phyloP scores from a whole-genome alignment of 2,113 vertebrate species.

The Pyxicephalus adspersus region DNA sequence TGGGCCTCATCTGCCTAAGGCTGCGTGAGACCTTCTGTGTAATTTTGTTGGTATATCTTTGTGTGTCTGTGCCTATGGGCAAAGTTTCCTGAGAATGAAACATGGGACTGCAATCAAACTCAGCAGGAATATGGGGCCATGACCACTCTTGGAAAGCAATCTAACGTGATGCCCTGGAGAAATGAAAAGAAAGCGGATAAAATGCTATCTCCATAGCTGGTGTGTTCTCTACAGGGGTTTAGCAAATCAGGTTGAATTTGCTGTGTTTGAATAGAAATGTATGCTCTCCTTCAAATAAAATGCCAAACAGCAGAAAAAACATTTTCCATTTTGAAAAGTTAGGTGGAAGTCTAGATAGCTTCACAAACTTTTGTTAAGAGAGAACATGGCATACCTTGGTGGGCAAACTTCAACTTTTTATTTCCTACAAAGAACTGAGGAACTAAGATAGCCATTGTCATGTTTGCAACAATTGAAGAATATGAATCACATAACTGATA shows the following conservation, averaged over 20 bases:
- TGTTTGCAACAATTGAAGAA: too few relatives aligned
- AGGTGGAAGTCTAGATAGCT: conserved; percentile 19
- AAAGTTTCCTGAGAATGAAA: conserved; percentile 65
- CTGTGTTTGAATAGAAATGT: conserved; percentile 61
- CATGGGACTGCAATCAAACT: conserved; percentile 61
- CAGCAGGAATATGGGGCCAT: conserved; percentile 61
- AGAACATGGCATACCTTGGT: neutral
- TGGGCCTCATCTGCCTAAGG: conserved; percentile 63
- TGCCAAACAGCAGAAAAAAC: conserved; percentile 57
- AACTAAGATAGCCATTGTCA: too few relatives aligned
- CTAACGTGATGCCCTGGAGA: conserved; percentile 64
- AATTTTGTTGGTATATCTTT: conserved; percentile 65
- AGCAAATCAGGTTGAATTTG: conserved; percentile 64
- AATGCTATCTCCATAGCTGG: conserved; percentile 57
- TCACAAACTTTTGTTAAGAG: neutral
- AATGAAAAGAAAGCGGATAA: conserved; percentile 62
- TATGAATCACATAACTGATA: too few relatives aligned
- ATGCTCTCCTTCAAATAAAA: conserved; percentile 61
- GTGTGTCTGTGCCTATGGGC: conserved; percentile 60
- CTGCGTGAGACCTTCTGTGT: conserved; percentile 61
- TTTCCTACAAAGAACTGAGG: neutral
- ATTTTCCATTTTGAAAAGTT: conserved; percentile 36
- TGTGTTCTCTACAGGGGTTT: conserved; percentile 55
- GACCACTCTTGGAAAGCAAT: conserved; percentile 62
- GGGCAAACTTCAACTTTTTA: neutral